Evolutionary conservation across 2,113 vertebrate genomes (phyloP).

Genomic region (Gnathonemus echidnorhynchus): DNA sequence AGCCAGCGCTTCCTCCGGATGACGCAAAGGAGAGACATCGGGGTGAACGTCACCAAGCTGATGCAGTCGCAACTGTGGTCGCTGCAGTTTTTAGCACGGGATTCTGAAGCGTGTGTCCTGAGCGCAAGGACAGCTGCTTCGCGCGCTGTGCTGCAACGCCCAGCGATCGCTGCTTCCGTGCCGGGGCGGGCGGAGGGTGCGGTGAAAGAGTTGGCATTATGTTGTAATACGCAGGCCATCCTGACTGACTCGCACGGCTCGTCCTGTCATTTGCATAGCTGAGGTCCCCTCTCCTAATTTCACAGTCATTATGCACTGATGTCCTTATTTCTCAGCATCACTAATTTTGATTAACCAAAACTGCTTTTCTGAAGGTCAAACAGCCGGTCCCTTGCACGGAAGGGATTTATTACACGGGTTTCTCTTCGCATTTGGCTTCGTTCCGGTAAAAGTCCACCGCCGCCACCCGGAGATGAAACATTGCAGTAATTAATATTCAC

Average conservation of each 20-base stretch:
- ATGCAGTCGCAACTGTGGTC: conserved; percentile 37
- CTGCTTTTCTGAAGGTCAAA: conserved; percentile 87
- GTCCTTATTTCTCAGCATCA: conserved; percentile 90
- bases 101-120: not conserved
- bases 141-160: conserved; percentile 39
- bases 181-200: conserved; percentile 19
- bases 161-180: conserved; percentile 39
- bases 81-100: conserved; percentile 1
- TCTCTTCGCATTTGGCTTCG: not conserved
- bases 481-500: conserved; percentile 11
- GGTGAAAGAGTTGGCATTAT: conserved; percentile 72
- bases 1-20: conserved; percentile 28
- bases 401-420: not conserved
- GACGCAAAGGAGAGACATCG: conserved; percentile 48
- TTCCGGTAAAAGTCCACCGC: not conserved
- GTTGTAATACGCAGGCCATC: conserved; percentile 91
- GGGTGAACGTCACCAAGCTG: conserved; percentile 34
- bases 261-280: conserved; percentile 88
- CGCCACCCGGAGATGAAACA: not conserved
- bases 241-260: conserved; percentile 91
- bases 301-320: conserved; percentile 97
- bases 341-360: conserved; percentile 98
- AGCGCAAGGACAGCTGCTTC: conserved; percentile 25
- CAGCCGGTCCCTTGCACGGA: conserved; percentile 26
- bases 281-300: conserved; percentile 85